Evolutionary conservation across 2,113 vertebrate species (phyloP), one percentile per base, ranked within the genome.

Genomic region (Paralichthys olivaceus): DNA sequence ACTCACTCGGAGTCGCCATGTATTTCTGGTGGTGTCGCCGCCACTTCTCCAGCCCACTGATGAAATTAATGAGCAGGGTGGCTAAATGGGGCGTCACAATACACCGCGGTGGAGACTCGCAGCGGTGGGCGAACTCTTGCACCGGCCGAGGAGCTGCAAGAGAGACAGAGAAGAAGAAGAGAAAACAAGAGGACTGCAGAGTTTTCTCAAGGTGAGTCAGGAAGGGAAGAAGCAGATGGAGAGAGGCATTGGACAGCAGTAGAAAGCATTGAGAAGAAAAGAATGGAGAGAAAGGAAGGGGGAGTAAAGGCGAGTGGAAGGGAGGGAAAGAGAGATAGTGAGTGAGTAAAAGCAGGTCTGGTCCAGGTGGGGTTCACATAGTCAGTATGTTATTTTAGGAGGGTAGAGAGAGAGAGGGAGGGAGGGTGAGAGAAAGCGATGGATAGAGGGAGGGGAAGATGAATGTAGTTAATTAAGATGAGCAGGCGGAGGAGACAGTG

Each of bases 381-480:
- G 88, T 94, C 91, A 88, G 86, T 87, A 81, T 93, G 92, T 94
- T 95, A 94, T 95, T 95, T 95, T 94, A 93, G 92, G 93, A 91
- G 91, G 92, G 90, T 85, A 76, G 85, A 85, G 80, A 75, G 87
- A 85, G 80, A 72, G 85, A 88, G 83, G 74, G 84, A n/a, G 69
- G 80, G 79, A 86, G 88, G 81, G 81, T 12, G 71, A 80, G 76
- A 86, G 87, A 83, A 81, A 82, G 85, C 84, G 92, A 93, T 89
- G 88, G 89, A 92, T 91, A 84, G 84, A 93, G 92, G 90, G 92
- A 94, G 93, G 91, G 78, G 91, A 95, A 94, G 94, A 95, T 95
- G 93, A 94, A 95, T 95, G 93, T 93, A 90, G 93, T 95, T 95
- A 95, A 95, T 95, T 95, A 95, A 95, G 94, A 95, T 83, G 93